Evolutionary conservation across 2,888 invertebrate species (phyloP).

Genomic region (Clivina fossor): DNA sequence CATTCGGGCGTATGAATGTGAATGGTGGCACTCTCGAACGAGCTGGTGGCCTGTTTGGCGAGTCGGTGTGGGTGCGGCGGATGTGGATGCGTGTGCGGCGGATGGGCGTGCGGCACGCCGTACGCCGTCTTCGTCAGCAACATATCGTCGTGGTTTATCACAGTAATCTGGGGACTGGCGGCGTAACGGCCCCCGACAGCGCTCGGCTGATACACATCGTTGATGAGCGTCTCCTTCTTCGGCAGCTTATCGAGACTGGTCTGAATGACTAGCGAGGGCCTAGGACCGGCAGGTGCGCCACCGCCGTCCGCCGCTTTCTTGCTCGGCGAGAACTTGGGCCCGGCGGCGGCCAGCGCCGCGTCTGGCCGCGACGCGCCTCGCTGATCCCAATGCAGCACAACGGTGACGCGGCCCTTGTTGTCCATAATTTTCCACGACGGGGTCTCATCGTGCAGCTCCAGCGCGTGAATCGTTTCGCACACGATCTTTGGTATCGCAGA

Average conservation of each 20-base stretch:
- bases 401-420: conserved; percentile 95
- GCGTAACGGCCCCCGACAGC: conserved; percentile 47
- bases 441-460: conserved; percentile 94
- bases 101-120: conserved; percentile 35
- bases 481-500: conserved; percentile 95
- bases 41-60: conserved; percentile 62
- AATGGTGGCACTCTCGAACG: conserved; percentile 72
- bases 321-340: conserved; percentile 60
- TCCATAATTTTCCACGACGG: conserved; percentile 99
- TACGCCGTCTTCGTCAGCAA: conserved; percentile 51
- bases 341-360: conserved; percentile 55
- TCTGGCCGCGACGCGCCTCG: conserved; percentile 65
- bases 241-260: conserved; percentile 70
- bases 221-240: conserved; percentile 63
- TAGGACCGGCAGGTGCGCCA: conserved; percentile 57
- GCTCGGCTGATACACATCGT: conserved; percentile 57
- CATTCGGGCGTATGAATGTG: conserved; percentile 84
- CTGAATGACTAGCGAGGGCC: conserved; percentile 74
- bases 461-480: conserved; percentile 94
- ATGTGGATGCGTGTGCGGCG: conserved; percentile 47
- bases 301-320: conserved; percentile 54
- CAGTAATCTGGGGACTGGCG: conserved; percentile 84
- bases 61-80: conserved; percentile 50
- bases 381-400: conserved; percentile 96
- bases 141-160: conserved; percentile 90